Base-by-base conservation (phyloP, 2,888 invertebrate species). In the Ichneumoninae sp. region DNA sequence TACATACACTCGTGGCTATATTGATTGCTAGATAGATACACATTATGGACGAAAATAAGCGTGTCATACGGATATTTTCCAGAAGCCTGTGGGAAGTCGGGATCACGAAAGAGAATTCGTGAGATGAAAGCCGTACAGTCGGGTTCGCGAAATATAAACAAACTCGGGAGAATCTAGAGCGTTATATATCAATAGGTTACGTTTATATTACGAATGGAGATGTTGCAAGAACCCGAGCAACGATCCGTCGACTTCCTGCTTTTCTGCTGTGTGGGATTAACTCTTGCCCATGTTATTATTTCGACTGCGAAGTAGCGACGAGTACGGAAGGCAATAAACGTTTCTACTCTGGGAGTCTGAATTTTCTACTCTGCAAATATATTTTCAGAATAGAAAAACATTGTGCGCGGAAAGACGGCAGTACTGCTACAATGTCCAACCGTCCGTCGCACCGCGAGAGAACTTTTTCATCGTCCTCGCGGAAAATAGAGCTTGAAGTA, bases 31-130 rank as follows among this genome's bases (percentile, higher is more conserved):
- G 44, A 44, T 44, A 16, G 8, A 19, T 54, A 54, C 19, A 8
- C 8, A n/a, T 22, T 22, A 54, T 22, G 54, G 54, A 77, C 57
- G 30, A 30, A 57, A 54, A 57, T 66, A 76, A 69, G 68, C 76
- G 68, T 72, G 77, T 77, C 77, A 77, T 62, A 44, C 50, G 72
- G 80, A 83, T 26, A 77, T 83, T 68, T 76, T 80, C 83, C 83
- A 80, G 80, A 80, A 80, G 76, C 80, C 77, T 52, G 16, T 44
- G 16, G 13, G 57, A 44, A 50, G 26, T 26, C 1, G 36, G 52
- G 6, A 47, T 30, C 52, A 19, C 70, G 78, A 62, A 19, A 75
- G 71, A 80, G 52, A 82, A 36, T 74, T 22, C 60, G 68, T n/a
- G 40, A 76, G 70, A 83, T 70, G 69, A 79, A 79, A 83, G 83